Evolutionary conservation across 1,140 invertebrate species (phyloP), one percentile per base, ranked within the genome.

Genomic region (Drosophila parabipectinata): DNA sequence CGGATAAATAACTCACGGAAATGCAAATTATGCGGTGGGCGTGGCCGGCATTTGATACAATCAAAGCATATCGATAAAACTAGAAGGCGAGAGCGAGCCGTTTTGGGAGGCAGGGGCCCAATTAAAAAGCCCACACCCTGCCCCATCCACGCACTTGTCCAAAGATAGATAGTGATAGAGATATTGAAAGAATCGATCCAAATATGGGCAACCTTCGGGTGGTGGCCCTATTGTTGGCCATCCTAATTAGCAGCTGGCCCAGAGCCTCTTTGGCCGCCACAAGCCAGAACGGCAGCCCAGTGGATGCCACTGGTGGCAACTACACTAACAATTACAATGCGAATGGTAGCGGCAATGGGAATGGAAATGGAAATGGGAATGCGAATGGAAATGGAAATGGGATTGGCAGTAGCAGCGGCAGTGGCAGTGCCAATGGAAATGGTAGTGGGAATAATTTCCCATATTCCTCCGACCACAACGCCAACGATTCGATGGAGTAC

Each of bases 181-280:
- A 52, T 39, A 47, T 39, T 24, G n/a, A 21, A 51, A 14, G 9
- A 54, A 18, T 34, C 24, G 7, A 66, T 51, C 37, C 51, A 15
- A 75, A 77, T 75, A 90, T 50, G 62, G 54, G 64, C 81, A 80
- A 80, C 88, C 88, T 58, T 53, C 83, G 59, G 80, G 97, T 98
- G 28, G 51, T 44, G 59, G 50, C 26, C 10, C 47, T 63, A 32
- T 41, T 63, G 47, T 52, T 63, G 47, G 63, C 45, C 47, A 52
- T 51, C n/a, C 59, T 67, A 67, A 67, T 67, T 64, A 67, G 63
- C 14, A 47, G 32, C 21, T 59, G 55, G 61, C 54, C 55, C 6
- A 59, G 34, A 60, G 59, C 47, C 59, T 44, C 59, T 26, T 44
- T 63, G 26, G 63, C 15, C 14, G 58, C 58, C 45, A 63, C 63